Evolutionary conservation across 2,888 invertebrate genomes (phyloP), one percentile per base, ranked within the genome.

Genomic region (Trachelus tabidus): DNA sequence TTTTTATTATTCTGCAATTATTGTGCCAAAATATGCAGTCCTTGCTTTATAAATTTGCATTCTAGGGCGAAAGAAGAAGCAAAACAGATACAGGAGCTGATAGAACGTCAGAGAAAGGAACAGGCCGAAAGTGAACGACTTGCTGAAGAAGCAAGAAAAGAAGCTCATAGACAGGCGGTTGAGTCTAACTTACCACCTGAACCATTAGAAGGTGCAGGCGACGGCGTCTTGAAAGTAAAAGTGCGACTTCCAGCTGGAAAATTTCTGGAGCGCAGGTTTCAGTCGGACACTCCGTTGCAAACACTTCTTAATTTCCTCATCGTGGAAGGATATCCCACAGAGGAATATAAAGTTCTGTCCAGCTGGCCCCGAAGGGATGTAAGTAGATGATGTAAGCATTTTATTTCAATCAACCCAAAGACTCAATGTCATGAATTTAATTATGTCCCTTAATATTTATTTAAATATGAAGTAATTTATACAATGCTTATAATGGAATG

Each of bases 341-440:
- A 96, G 86, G 96, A 96, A 90, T 98, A 95, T 91, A 98, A 98
- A 94, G 95, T 98, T 80, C 95, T 98, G 87, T 95, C 96, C 87
- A 97, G 97, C 92, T 98, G 97, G 96, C 98, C 98, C 90, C 95
- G 98, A 90, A 95, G 96, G 94, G 98, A 98, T 94, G 97, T 98
- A 93, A 96, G 97, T 95, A 85, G 79, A 73, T 85, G 78, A 86
- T 85, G 86, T 85, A 86, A 86, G 86, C 84, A 86, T 83, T 86
- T 84, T 79, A 79, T 76, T 34, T 77, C 73, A 9, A 71, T 34
- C 31, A 56, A 56, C 56, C 56, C 56, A 73, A 23, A 34, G 12
- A 34, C 15, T 56, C 9, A 23, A 56, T 56, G 11, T 69, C 12
- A 69, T 40, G 11, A 31, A 68, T 40, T 75, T 76, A 75, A 34